Percentiles rank a stretch among this genome's conserved stretches.
phyloP scores from a whole-genome alignment of 2,113 vertebrate genomes.

The Arvicanthis niloticus region DNA sequence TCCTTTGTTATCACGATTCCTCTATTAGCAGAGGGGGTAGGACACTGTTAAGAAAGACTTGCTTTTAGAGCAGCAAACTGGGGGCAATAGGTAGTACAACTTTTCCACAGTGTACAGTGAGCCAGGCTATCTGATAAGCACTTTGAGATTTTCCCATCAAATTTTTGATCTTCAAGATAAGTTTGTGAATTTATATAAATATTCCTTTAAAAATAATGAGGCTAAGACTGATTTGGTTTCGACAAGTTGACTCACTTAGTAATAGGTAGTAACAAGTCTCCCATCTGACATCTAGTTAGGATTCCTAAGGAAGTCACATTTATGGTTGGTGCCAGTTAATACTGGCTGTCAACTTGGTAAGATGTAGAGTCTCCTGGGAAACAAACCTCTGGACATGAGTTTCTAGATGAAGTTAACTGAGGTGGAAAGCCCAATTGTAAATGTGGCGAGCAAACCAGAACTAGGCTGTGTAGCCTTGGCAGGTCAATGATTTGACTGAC shows the following conservation, averaged over 20 bases:
- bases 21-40: not conserved
- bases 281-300: not conserved
- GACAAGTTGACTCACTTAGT: not conserved
- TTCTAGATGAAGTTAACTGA: not conserved
- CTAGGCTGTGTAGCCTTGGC: not conserved
- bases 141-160: not conserved
- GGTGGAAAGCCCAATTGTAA: not conserved
- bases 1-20: not conserved
- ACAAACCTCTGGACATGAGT: not conserved
- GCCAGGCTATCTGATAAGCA: not conserved
- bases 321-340: not conserved
- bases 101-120: not conserved
- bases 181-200: not conserved
- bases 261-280: not conserved
- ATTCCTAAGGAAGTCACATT: not conserved
- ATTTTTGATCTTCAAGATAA: slow-evolving; percentile 38
- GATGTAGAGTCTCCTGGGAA: too few relatives aligned
- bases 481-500: fast-evolving
- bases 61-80: not conserved
- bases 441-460: not conserved
- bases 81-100: not conserved
- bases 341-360: not conserved
- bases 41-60: too few relatives aligned
- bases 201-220: not conserved
- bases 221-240: slow-evolving; percentile 11